These are phyloP conservation scores for Vandiemenella viatica DNA, from an alignment of 2,888 invertebrate species.

Conservation along the genomic window DNA sequence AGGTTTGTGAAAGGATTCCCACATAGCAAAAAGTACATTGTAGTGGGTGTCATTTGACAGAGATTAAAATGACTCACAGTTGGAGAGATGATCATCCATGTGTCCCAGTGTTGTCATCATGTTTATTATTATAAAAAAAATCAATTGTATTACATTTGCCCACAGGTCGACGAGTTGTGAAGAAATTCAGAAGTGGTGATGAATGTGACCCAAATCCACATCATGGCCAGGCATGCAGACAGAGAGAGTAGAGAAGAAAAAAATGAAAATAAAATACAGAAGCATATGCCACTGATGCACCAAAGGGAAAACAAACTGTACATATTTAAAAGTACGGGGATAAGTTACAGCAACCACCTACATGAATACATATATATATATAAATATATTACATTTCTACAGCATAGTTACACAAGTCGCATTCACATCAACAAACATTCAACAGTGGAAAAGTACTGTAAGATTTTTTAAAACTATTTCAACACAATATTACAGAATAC, in stretches of 20 bases:
- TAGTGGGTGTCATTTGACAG: not conserved
- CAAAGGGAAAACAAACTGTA: slow-evolving; percentile 19
- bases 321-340: too few species aligned
- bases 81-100: slow-evolving; percentile 1
- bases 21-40: not conserved
- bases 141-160: not conserved
- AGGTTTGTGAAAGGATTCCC: not conserved
- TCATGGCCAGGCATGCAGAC: slow-evolving; percentile 32
- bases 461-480: not conserved
- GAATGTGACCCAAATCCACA: not conserved
- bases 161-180: not conserved
- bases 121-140: not conserved
- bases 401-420: slow-evolving; percentile 1
- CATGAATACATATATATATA: slow-evolving; percentile 1
- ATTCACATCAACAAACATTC: not conserved
- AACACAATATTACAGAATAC: not conserved
- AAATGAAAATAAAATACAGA: slow-evolving; percentile 35
- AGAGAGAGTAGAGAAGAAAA: slow-evolving; percentile 39
- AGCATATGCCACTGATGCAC: slow-evolving; percentile 7
- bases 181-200: not conserved
- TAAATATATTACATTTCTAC: not conserved
- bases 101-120: not conserved
- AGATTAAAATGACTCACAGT: slow-evolving; percentile 14
- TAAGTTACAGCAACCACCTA: slow-evolving; percentile 1
- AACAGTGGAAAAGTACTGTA: slow-evolving; percentile 1